These are phyloP conservation scores for Athetis lepigone DNA, from an alignment of 2,888 invertebrate genomes.

Conservation along the genomic window DNA sequence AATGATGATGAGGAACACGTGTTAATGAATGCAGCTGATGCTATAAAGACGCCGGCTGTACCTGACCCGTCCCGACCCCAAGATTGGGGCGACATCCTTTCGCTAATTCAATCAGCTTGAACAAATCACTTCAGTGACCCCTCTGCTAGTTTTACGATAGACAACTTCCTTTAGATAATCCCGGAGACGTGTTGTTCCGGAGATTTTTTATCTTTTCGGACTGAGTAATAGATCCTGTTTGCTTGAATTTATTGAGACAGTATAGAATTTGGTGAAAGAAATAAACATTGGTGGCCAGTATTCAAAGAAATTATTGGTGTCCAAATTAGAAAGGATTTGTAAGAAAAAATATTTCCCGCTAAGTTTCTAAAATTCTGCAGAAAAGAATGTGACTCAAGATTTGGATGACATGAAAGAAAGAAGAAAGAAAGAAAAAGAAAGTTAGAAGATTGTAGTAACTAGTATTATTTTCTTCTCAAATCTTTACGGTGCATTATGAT, in stretches of 20 bases:
- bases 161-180: constrained; percentile 65
- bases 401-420: background rate
- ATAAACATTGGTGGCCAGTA: background rate
- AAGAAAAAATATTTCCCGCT: background rate
- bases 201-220: constrained; percentile 6
- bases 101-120: constrained; percentile 83
- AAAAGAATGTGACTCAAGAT: background rate
- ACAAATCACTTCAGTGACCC: constrained; percentile 70
- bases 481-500: constrained; percentile 18
- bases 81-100: constrained; percentile 73
- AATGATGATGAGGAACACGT: constrained; percentile 68
- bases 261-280: background rate
- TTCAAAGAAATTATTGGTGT: background rate
- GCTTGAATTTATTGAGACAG: background rate
- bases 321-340: background rate
- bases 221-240: constrained; percentile 1
- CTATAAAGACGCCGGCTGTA: constrained; percentile 75
- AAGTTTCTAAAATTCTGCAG: background rate
- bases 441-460: background rate
- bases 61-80: constrained; percentile 73
- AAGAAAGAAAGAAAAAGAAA: too few species aligned
- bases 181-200: constrained; percentile 20
- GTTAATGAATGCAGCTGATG: constrained; percentile 78
- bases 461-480: background rate
- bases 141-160: constrained; percentile 56